Percentiles rank a stretch among this genome's conserved stretches.
phyloP scores from a whole-genome alignment of 2,113 vertebrate genomes.

The Corynorhinus townsendii region DNA sequence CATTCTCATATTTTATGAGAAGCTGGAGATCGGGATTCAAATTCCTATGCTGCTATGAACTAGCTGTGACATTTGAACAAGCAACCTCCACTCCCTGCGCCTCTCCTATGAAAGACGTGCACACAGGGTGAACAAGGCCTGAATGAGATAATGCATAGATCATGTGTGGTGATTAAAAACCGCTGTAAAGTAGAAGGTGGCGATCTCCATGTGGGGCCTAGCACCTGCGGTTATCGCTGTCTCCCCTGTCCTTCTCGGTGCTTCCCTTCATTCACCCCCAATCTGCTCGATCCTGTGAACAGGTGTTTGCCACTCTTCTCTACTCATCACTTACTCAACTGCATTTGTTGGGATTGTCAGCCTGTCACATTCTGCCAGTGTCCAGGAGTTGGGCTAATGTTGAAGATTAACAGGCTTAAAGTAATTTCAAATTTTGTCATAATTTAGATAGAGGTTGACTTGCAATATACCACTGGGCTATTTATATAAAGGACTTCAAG shows the following conservation, averaged over 20 bases:
- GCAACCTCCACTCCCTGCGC: not conserved
- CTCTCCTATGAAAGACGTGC: not conserved
- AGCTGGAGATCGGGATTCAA: not conserved
- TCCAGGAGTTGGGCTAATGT: not conserved
- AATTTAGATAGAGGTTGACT: constrained; percentile 43
- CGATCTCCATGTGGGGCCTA: not conserved
- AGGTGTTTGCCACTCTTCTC: not conserved
- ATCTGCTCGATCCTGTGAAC: not conserved
- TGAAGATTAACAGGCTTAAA: constrained; percentile 53
- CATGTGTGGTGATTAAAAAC: rapidly evolving
- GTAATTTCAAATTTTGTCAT: constrained; percentile 55
- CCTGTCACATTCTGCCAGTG: constrained; percentile 3
- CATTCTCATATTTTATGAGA: not conserved
- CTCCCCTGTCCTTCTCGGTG: not conserved
- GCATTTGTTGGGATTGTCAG: not conserved
- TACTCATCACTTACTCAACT: not conserved
- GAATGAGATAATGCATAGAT: not conserved
- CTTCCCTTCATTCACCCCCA: not conserved
- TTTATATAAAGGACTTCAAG: constrained; percentile 56
- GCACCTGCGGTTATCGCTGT: not conserved
- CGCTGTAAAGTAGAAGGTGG: not conserved
- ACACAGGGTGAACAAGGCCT: not conserved
- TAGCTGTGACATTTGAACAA: not conserved
- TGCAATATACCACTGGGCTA: constrained; percentile 21
- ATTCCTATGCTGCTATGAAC: not conserved